phyloP scores from a whole-genome alignment of 2,113 vertebrate species.

The Pitta sordida region DNA sequence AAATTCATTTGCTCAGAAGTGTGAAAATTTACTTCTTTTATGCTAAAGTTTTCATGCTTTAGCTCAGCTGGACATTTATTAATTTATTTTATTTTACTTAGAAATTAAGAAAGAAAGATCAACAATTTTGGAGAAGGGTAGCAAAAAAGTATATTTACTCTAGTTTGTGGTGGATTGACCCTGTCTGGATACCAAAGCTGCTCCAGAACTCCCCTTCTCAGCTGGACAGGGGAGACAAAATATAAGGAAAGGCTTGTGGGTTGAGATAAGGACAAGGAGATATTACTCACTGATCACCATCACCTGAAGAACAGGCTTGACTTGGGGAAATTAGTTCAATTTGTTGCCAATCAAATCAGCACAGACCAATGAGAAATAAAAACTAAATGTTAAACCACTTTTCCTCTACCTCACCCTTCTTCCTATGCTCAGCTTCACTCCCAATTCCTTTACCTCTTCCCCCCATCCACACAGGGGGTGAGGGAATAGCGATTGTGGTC shows the following conservation, averaged over 20 bases:
- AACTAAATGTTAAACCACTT: no score
- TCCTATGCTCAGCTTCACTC: neutral
- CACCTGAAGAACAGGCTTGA: neutral
- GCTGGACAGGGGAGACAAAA: neutral
- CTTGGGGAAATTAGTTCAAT: neutral
- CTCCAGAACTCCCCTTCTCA: neutral
- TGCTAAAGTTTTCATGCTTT: neutral
- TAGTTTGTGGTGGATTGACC: accelerated
- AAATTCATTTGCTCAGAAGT: neutral
- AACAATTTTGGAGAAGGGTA: neutral
- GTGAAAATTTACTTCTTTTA: neutral
- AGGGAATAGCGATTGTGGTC: neutral
- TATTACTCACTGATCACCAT: neutral
- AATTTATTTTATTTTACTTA: neutral
- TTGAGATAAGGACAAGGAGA: neutral
- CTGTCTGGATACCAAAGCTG: neutral
- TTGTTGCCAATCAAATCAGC: neutral
- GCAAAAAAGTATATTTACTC: neutral
- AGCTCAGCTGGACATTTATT: neutral
- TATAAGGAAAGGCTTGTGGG: no score
- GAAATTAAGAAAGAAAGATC: neutral
- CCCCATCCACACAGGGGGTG: accelerated
- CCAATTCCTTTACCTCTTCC: neutral
- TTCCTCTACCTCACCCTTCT: no score
- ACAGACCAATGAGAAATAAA: neutral